phyloP scores from a whole-genome alignment of 2,797 vertebrate species.

The Chiloscyllium punctatum region DNA sequence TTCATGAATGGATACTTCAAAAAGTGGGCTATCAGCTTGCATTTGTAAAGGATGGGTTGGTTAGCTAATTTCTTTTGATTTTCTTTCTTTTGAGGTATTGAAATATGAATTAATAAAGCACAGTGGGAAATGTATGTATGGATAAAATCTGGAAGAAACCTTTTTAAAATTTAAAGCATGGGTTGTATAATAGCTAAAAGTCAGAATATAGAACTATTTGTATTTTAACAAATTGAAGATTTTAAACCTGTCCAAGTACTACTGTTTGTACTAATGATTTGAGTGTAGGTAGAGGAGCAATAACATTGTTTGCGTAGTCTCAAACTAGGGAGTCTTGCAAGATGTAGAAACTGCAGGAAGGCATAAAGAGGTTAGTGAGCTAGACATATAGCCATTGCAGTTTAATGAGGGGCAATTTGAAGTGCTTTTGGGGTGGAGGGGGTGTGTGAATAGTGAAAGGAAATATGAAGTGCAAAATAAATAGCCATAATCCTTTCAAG shows the following conservation, averaged over 20 bases:
- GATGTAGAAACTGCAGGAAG: background rate
- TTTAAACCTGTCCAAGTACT: background rate
- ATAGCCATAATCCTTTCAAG: background rate
- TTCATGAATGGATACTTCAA: background rate
- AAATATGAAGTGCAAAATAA: background rate
- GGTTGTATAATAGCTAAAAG: background rate
- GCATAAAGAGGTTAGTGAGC: background rate
- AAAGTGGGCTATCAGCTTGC: background rate
- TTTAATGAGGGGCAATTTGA: background rate
- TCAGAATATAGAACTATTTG: background rate
- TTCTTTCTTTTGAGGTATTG: background rate
- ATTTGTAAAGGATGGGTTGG: background rate
- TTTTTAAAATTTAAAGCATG: background rate
- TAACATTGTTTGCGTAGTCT: background rate
- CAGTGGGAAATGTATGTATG: background rate
- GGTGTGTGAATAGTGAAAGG: background rate
- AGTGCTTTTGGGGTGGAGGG: background rate
- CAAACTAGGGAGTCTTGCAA: background rate
- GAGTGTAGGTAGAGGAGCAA: background rate
- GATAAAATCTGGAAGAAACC: background rate
- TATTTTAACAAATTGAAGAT: background rate
- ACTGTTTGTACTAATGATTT: background rate
- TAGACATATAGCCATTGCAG: background rate
- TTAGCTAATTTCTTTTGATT: background rate
- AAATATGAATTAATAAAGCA: background rate